Percentiles rank a stretch among this genome's conserved stretches.
phyloP scores from a whole-genome alignment of 2,113 vertebrate species.

The Platanista minor region DNA sequence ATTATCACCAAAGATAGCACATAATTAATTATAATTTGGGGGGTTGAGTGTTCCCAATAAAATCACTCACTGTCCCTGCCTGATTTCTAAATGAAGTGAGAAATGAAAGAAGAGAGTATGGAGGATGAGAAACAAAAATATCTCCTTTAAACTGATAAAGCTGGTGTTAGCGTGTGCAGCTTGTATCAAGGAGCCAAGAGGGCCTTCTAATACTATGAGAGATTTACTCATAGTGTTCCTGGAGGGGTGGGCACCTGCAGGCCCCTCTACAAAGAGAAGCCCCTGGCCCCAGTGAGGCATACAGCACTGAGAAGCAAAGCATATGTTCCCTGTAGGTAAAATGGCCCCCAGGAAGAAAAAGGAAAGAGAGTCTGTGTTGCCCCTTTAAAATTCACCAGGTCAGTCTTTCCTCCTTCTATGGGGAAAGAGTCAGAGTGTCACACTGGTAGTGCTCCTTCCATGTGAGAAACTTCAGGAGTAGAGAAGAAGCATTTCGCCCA shows the following conservation, averaged over 20 bases:
- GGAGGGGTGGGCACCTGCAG: neutral
- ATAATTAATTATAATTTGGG: neutral
- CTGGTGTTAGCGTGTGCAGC: neutral
- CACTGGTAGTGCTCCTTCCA: neutral
- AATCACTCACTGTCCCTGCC: neutral
- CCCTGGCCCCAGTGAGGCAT: neutral
- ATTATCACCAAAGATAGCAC: neutral
- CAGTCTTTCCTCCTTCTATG: neutral
- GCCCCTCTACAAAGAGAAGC: neutral
- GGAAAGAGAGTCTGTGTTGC: neutral
- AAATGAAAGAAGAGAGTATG: neutral
- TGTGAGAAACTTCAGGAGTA: neutral
- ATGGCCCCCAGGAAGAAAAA: neutral
- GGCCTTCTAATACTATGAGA: neutral
- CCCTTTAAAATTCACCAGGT: neutral
- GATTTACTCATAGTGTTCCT: neutral
- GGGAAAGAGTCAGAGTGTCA: neutral
- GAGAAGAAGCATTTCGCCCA: neutral
- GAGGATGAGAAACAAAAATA: neutral
- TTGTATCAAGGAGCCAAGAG: neutral
- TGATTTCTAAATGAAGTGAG: neutral
- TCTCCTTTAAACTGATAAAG: neutral
- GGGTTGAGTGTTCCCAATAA: neutral
- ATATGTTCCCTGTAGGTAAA: neutral
- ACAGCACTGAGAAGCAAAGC: neutral